Percentiles rank a stretch among this genome's conserved stretches.
Evolutionary conservation across 1,140 invertebrate species (phyloP).

Genomic region (Trissolcus basalis): DNA sequence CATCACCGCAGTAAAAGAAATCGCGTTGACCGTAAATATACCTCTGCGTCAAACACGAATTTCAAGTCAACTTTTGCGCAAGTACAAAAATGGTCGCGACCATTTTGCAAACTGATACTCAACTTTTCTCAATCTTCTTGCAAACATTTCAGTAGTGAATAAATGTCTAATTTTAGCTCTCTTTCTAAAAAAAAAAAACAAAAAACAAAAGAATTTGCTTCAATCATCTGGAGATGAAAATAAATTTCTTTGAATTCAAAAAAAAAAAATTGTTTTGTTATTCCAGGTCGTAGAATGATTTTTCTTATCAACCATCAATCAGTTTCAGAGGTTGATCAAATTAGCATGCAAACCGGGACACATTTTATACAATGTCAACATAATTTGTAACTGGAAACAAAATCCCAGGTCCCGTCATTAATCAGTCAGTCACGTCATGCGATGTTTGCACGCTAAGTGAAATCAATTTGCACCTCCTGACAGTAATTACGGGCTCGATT

Average conservation of each 20-base stretch:
- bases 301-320: too few species aligned
- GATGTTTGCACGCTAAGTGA: slow-evolving; percentile 12
- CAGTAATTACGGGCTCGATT: slow-evolving; percentile 26
- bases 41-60: slow-evolving; percentile 14
- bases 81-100: slow-evolving; percentile 18
- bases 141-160: too few species aligned
- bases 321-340: not conserved
- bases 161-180: too few species aligned
- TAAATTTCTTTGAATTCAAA: too few species aligned
- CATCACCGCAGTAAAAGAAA: too few species aligned
- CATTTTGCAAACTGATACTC: slow-evolving; percentile 15
- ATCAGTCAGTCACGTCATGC: slow-evolving; percentile 13
- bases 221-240: too few species aligned
- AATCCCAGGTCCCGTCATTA: slow-evolving; percentile 13
- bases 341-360: too few species aligned
- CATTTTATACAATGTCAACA: too few species aligned
- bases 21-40: slow-evolving; percentile 6
- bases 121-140: not conserved
- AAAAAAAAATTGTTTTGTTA: too few species aligned
- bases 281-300: not conserved
- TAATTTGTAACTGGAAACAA: slow-evolving; percentile 5
- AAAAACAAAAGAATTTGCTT: too few species aligned
- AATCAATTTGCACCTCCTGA: slow-evolving; percentile 36
- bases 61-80: slow-evolving; percentile 16
- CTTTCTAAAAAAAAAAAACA: too few species aligned